phyloP scores from a whole-genome alignment of 2,888 invertebrate genomes.

The Agrypnus murinus region DNA sequence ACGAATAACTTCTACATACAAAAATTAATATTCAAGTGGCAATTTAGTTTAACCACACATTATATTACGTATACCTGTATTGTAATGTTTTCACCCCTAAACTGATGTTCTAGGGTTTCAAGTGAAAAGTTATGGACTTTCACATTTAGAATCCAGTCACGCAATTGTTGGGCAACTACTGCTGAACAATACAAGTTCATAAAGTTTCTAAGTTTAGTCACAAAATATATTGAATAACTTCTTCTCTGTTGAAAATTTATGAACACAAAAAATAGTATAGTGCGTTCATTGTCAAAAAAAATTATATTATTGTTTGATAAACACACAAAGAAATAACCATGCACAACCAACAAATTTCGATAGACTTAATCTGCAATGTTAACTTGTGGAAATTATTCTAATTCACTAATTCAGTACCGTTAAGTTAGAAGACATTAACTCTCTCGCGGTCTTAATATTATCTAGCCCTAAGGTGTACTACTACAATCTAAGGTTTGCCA shows the following conservation, averaged over 20 bases:
- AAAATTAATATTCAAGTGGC: not conserved
- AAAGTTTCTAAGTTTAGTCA: slow-evolving; percentile 27
- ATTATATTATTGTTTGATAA: too few species aligned
- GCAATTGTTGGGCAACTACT: slow-evolving; percentile 31
- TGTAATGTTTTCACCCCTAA: not conserved
- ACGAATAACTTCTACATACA: too few species aligned
- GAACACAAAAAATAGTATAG: too few species aligned
- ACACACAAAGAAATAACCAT: too few species aligned
- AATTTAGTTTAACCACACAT: too few species aligned
- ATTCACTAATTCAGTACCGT: not conserved
- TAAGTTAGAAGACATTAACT: not conserved
- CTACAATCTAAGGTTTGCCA: not conserved
- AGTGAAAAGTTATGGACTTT: slow-evolving; percentile 21
- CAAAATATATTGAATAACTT: slow-evolving; percentile 34
- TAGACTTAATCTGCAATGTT: too few species aligned
- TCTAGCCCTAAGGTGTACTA: not conserved
- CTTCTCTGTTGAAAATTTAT: slow-evolving; percentile 32
- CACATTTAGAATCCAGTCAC: slow-evolving; percentile 27
- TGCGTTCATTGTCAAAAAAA: too few species aligned
- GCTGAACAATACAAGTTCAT: slow-evolving; percentile 27
- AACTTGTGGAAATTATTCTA: too few species aligned
- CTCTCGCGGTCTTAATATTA: not conserved
- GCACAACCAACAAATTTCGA: too few species aligned
- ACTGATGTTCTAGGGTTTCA: slow-evolving; percentile 2
- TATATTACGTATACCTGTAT: not conserved